phyloP scores from a whole-genome alignment of 1,140 invertebrate species.

The Leptopilina clavipes region DNA sequence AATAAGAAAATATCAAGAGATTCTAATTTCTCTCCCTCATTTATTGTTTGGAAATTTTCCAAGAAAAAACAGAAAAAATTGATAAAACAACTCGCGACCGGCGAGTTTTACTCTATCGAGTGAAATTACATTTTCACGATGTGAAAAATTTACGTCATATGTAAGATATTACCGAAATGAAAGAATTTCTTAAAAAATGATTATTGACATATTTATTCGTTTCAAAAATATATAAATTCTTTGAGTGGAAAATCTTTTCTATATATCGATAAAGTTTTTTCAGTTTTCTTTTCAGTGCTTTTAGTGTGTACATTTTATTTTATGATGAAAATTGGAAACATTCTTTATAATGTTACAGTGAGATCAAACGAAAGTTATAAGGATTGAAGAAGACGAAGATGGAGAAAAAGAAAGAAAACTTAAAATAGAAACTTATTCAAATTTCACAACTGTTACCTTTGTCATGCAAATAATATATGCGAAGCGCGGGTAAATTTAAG shows the following conservation, averaged over 20 bases:
- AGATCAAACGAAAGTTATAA: background rate
- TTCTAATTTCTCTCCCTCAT: background rate
- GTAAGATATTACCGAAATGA: background rate
- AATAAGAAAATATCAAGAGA: background rate
- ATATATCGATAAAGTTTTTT: background rate
- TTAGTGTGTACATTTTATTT: no score
- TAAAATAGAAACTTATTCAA: slow-evolving; percentile 7
- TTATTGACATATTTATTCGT: background rate
- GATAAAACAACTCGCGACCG: background rate
- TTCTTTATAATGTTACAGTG: no score
- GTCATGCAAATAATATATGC: slow-evolving; percentile 32
- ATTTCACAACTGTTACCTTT: background rate
- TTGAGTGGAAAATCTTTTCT: no score
- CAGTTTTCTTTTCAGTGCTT: no score
- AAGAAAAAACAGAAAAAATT: background rate
- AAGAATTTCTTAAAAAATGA: background rate
- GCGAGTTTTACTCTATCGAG: background rate
- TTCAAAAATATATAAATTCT: background rate
- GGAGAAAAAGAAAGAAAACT: background rate
- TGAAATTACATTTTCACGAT: background rate
- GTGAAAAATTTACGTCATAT: no score
- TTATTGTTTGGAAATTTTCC: background rate
- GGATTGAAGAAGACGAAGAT: background rate
- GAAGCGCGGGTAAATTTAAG: background rate
- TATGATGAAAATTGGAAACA: no score